Evolutionary conservation across 2,113 vertebrate genomes (phyloP), one percentile per base, ranked within the genome.

Genomic region (Glaucidium brasilianum): DNA sequence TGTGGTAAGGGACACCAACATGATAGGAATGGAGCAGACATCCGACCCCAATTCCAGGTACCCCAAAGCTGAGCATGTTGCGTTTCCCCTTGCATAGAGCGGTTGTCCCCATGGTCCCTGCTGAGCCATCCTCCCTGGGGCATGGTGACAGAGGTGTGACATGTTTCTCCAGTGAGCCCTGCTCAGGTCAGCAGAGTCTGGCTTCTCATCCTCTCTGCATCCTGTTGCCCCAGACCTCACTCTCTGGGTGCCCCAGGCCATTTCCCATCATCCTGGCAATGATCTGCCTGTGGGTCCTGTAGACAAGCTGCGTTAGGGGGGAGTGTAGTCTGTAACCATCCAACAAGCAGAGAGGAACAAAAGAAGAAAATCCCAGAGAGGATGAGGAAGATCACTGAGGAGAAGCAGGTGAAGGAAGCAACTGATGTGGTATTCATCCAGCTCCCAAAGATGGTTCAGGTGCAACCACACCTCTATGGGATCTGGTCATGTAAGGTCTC

Each of bases 401-500:
- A 49, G 27, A 56, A n/a, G 4, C 12, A 56, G 20, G 22, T 0
- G 0, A 26, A 64, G 4, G 30, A 84, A 92, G 35, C 12, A 90
- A 49, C 10, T 20, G 7, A 12, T 6, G 34, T 18, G 23, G 4
- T 39, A 25, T 19, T 66, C 45, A 35, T 43, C 25, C 60, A 78
- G 35, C 30, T 69, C 35, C 37, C 67, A 74, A 20, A 62, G 60
- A 15, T 14, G 27, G 22, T 30, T 34, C 50, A 43, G 73, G 22
- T 77, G 26, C 71, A 73, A 3, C 7, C 55, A 41, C 74, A n/a
- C 34, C 5, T 11, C 77, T 73, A 8, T 17, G 60, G 37, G 30
- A 35, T 8, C 23, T 30, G 43, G 32, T 1, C 25, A 7, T 2
- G 22, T 3, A 3, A 2, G 1, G 13, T 26, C 12, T 26, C 56